Conservation (phyloP, 2,797 vertebrate species). For the Sciaenops ocellatus region DNA sequence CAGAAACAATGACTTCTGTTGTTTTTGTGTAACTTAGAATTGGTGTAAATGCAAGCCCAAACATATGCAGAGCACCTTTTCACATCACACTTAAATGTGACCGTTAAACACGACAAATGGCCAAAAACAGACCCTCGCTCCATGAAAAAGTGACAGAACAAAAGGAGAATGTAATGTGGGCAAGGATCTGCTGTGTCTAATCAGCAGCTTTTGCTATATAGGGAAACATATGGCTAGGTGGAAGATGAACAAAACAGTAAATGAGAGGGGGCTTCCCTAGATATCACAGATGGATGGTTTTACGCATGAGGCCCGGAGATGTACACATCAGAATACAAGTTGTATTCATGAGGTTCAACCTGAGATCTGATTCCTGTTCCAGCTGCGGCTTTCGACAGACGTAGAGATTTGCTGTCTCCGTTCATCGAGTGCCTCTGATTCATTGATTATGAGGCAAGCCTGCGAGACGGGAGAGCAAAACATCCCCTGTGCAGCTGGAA, state of each 20-base stretch:
- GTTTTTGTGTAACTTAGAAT: background rate
- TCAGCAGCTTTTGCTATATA: slow-evolving; percentile 50
- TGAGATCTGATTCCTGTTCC: slow-evolving; percentile 59
- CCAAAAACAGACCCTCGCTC: background rate
- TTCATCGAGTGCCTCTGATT: slow-evolving; percentile 50
- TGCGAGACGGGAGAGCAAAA: slow-evolving; percentile 36
- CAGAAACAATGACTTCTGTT: background rate
- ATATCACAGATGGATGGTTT: slow-evolving; percentile 56
- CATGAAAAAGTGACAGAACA: background rate
- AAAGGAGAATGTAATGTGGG: background rate
- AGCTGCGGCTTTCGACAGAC: slow-evolving; percentile 47
- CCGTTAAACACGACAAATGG: background rate
- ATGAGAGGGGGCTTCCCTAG: slow-evolving; percentile 57
- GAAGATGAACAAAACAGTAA: slow-evolving; percentile 46
- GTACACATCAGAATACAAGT: slow-evolving; percentile 20
- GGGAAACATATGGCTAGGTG: slow-evolving; percentile 58
- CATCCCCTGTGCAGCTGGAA: slow-evolving; percentile 29
- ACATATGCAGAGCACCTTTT: background rate
- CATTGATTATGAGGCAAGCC: slow-evolving; percentile 65
- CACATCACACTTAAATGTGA: background rate
- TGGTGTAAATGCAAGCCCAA: background rate
- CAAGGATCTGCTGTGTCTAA: slow-evolving; percentile 17
- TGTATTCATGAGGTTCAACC: slow-evolving; percentile 73
- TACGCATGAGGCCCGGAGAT: slow-evolving; percentile 53
- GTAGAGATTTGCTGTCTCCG: slow-evolving; percentile 48